Evolutionary conservation across 2,113 vertebrate species (phyloP).

Genomic region (Madoqua kirkii): DNA sequence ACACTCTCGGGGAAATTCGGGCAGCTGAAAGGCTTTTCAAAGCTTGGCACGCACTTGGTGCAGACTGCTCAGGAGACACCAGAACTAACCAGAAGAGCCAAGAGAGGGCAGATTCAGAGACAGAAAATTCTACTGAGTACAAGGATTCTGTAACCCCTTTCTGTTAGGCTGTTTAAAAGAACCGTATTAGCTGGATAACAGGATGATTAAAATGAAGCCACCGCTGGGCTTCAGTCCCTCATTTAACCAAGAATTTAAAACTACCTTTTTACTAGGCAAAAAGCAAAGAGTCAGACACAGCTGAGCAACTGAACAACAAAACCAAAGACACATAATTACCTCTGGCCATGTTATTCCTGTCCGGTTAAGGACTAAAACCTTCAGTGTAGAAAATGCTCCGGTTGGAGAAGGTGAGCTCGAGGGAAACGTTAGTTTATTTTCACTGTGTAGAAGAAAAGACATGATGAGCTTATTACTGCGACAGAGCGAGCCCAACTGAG

Average conservation of each 20-base stretch:
- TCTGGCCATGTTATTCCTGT: conserved; percentile 90
- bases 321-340: conserved; percentile 78
- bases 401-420: conserved; percentile 56
- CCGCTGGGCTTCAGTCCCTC: not conserved
- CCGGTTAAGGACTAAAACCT: conserved; percentile 84
- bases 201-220: not conserved
- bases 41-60: accelerated
- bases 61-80: not conserved
- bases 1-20: not conserved
- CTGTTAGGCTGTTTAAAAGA: not conserved
- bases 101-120: not conserved
- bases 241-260: not conserved
- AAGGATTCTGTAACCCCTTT: not conserved
- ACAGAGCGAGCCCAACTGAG: not conserved
- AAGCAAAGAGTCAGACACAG: not conserved
- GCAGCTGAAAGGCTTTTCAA: not conserved
- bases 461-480: not conserved
- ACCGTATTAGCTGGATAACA: not conserved
- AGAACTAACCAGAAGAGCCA: not conserved
- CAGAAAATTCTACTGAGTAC: not conserved
- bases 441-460: conserved; percentile 75
- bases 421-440: conserved; percentile 87
- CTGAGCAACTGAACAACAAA: not conserved
- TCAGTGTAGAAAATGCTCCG: conserved; percentile 82
- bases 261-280: not conserved